Percentiles rank a stretch among this genome's conserved stretches.
These are phyloP conservation scores for Morus bassanus DNA, from an alignment of 2,797 vertebrate genomes.

Conservation along the genomic window DNA sequence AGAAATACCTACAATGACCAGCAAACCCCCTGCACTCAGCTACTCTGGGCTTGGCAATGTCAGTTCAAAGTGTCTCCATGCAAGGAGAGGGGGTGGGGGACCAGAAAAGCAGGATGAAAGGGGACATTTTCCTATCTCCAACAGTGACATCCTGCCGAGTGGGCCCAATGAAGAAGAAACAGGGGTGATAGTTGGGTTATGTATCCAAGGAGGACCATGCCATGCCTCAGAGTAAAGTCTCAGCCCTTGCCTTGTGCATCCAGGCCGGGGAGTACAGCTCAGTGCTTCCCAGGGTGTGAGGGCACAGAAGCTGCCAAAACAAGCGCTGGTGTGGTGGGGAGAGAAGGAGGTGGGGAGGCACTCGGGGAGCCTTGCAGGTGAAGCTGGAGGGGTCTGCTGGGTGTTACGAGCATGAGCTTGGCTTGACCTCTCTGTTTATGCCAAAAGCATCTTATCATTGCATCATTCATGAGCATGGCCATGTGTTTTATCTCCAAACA, in stretches of 20 bases:
- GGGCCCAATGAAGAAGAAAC: neutral
- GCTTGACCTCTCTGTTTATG: neutral
- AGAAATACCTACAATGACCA: neutral
- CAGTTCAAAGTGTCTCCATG: accelerated
- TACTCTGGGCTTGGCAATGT: neutral
- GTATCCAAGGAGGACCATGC: neutral
- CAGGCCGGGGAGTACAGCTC: accelerated
- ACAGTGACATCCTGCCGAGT: neutral
- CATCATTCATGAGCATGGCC: neutral
- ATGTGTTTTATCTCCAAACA: neutral
- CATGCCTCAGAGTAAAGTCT: neutral
- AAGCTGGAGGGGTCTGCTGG: neutral
- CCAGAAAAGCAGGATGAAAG: neutral
- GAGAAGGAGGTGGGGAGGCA: neutral
- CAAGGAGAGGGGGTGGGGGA: neutral
- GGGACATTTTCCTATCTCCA: neutral
- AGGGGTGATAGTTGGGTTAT: neutral
- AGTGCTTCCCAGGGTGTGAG: neutral
- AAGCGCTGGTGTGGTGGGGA: accelerated
- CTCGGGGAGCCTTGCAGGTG: accelerated
- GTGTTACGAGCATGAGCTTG: neutral
- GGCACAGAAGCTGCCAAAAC: neutral
- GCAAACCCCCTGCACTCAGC: neutral
- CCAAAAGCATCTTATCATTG: neutral
- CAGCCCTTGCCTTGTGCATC: neutral